phyloP scores from a whole-genome alignment of 2,113 vertebrate genomes.

The Phalacrocorax brasilianus region DNA sequence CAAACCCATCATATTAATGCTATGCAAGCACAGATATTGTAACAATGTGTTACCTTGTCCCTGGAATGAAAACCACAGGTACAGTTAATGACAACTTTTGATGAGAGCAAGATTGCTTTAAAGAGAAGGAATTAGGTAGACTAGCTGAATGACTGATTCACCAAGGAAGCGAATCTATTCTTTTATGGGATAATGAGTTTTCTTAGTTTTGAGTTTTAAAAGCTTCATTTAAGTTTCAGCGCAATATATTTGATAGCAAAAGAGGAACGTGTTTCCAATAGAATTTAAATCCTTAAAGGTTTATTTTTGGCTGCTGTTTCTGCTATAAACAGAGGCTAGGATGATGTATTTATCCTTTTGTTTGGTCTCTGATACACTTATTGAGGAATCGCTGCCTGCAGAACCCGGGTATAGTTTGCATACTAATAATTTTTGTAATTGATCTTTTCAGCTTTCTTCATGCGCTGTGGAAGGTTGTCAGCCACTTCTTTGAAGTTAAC shows the following conservation, averaged over 20 bases:
- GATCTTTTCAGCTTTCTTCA: constrained; percentile 71
- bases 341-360: constrained; percentile 51
- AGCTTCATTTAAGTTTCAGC: not conserved
- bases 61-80: not conserved
- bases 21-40: not conserved
- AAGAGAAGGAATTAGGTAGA: not conserved
- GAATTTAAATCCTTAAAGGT: not conserved
- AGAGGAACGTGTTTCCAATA: constrained; percentile 36
- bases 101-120: not conserved
- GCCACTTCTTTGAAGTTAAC: constrained; percentile 75
- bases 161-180: not conserved
- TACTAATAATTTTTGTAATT: constrained; percentile 76
- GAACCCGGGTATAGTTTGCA: constrained; percentile 39
- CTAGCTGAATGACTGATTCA: not conserved
- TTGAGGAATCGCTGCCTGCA: not conserved
- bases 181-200: not conserved
- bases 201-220: constrained; percentile 4
- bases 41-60: not conserved
- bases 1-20: not conserved
- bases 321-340: constrained; percentile 13
- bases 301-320: constrained; percentile 49
- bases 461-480: constrained; percentile 71
- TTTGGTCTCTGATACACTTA: constrained; percentile 6
- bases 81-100: not conserved
- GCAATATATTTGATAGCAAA: not conserved